These are phyloP conservation scores for Silurus asotus DNA, from an alignment of 2,113 vertebrate species.

Conservation along the genomic window DNA sequence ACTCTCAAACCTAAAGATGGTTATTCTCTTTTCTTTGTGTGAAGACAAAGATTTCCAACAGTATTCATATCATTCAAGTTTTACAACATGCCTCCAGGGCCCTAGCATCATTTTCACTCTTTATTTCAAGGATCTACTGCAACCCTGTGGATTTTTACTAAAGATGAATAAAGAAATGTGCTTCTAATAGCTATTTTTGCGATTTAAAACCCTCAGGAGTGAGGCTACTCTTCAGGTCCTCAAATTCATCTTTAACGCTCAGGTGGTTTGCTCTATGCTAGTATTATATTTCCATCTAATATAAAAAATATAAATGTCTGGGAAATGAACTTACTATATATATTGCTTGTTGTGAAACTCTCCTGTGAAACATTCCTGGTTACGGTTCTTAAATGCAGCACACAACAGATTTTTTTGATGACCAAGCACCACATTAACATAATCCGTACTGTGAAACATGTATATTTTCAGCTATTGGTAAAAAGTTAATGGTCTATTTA, in stretches of 20 bases:
- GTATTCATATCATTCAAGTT: neutral
- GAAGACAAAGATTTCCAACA: too few species aligned
- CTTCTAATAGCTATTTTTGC: neutral
- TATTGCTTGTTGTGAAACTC: neutral
- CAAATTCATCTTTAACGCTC: neutral
- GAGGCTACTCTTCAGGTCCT: neutral
- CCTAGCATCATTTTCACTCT: neutral
- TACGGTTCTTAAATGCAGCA: neutral
- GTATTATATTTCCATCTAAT: neutral
- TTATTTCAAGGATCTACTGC: neutral
- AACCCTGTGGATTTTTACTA: neutral
- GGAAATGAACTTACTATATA: neutral
- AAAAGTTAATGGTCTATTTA: neutral
- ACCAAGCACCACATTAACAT: neutral
- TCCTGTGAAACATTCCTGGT: neutral
- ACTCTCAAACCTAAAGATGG: neutral
- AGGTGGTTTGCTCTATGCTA: neutral
- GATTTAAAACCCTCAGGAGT: neutral
- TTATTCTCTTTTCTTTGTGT: neutral
- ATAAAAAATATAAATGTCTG: too few species aligned
- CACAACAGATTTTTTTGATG: neutral
- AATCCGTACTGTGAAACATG: slow-evolving; percentile 3
- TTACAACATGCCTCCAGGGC: neutral
- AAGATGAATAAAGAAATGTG: neutral
- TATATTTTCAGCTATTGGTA: neutral